Base-by-base conservation (phyloP, 2,888 invertebrate genomes). In the Diaprepes abbreviatus region DNA sequence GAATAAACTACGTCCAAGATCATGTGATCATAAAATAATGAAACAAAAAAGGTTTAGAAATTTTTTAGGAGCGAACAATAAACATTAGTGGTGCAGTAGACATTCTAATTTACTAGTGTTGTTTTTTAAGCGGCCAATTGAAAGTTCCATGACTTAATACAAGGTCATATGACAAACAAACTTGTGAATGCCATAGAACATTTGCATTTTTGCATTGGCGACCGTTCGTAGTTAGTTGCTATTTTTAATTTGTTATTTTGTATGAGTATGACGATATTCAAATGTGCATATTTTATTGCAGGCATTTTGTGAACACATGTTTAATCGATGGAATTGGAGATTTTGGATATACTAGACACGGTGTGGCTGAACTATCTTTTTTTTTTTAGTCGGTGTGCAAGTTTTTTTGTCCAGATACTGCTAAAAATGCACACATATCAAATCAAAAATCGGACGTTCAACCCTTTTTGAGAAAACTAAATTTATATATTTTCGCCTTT, bases 91-190 rank as follows among this genome's bases (percentile, higher is more conserved):
- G 66, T 66, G 71, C 71, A 62, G 71, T 71, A 71, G 71, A 71
- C 71, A 71, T 71, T 71, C 71, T 71, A 71, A 71, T 71, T 71
- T 71, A 71, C 71, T 71, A 71, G 66, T 71, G 71, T 71, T 66
- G 66, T 66, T 71, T 71, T 66, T 71, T 50, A 66, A 63, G 63
- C 66, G 63, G 50, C 50, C 71, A 71, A 71, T 71, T 71, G 66
- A 71, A 43, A 63, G 71, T 66, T 71, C 71, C 62, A 66, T 66
- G 71, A 71, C 71, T 66, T 45, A 48, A 19, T 38, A n/a, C 71
- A 71, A 71, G 71, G 71, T 50, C 59, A 59, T 62, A 63, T 71
- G 66, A 71, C 71, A 71, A 70, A 66, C 62, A 71, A 66, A 71
- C 63, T 62, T 62, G 48, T 48, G 67, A 67, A 67, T 62, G 66